Percentiles rank a stretch among this genome's conserved stretches.
Evolutionary conservation across 1,140 invertebrate genomes (phyloP).

Genomic region (Trichonephila inaurata): DNA sequence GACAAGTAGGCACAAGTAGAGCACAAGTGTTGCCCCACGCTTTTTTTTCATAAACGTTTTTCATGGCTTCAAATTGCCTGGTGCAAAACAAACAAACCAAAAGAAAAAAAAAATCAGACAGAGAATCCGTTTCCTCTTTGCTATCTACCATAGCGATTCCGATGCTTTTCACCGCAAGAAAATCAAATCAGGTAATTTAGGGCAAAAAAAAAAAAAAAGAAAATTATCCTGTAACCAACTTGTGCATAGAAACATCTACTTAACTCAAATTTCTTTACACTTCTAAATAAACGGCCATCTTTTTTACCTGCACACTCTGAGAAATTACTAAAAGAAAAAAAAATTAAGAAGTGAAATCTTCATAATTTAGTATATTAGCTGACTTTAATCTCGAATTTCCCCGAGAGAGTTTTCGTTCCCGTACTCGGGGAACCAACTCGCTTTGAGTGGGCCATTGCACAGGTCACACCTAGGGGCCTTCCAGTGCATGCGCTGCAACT

Average conservation of each 20-base stretch:
- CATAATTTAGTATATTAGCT: constrained; percentile 70
- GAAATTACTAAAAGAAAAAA: constrained; percentile 62
- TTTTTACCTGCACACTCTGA: constrained; percentile 73
- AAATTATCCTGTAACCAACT: not conserved
- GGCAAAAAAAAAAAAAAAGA: not conserved
- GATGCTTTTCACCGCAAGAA: constrained; percentile 47
- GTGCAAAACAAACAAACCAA: constrained; percentile 58
- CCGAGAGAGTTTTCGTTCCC: constrained; percentile 54
- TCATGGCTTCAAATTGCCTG: constrained; percentile 69
- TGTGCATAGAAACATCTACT: constrained; percentile 24
- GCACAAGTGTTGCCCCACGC: constrained; percentile 75
- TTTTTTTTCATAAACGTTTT: constrained; percentile 72
- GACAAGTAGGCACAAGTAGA: constrained; percentile 73
- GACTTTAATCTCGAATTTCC: constrained; percentile 65
- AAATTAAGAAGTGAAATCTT: constrained; percentile 64
- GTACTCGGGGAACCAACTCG: constrained; percentile 66
- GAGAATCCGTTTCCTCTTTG: constrained; percentile 55
- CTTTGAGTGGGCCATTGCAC: constrained; percentile 70
- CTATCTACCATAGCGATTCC: constrained; percentile 62
- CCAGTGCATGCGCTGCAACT: constrained; percentile 74
- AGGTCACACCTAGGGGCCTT: constrained; percentile 75
- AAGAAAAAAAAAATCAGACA: constrained; percentile 14
- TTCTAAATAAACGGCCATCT: constrained; percentile 72
- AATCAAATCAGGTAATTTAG: constrained; percentile 45
- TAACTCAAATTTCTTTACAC: constrained; percentile 65